Evolutionary conservation across 2,888 invertebrate genomes (phyloP).

Genomic region (Sinohyriopsis cumingii): DNA sequence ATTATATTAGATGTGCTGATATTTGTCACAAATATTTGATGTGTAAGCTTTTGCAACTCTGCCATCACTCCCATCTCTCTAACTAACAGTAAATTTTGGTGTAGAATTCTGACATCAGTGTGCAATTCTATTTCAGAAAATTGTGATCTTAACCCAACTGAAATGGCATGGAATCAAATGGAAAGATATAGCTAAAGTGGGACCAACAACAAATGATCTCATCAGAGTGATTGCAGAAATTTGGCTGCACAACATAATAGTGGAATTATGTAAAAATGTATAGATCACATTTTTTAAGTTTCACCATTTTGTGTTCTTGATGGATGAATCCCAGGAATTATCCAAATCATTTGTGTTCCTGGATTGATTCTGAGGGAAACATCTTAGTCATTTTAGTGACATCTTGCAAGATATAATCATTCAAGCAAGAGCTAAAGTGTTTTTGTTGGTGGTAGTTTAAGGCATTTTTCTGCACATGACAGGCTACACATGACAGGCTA

Average conservation of each 20-base stretch:
- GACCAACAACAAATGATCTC: constrained; percentile 7
- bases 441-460: too few species aligned
- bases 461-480: too few species aligned
- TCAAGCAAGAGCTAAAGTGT: too few species aligned
- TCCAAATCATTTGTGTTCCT: constrained; percentile 7
- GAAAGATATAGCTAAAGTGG: constrained; percentile 4
- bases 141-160: constrained; percentile 16
- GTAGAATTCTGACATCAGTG: too few species aligned
- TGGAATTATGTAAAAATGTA: constrained; percentile 11
- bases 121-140: constrained; percentile 3
- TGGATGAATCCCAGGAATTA: constrained; percentile 8
- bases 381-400: constrained; percentile 5
- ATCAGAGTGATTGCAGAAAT: background rate
- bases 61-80: too few species aligned
- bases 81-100: too few species aligned
- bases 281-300: constrained; percentile 20
- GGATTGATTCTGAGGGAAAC: constrained; percentile 12
- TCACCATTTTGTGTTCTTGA: constrained; percentile 11
- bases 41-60: too few species aligned
- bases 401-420: too few species aligned
- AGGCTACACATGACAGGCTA: too few species aligned
- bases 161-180: constrained; percentile 18
- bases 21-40: too few species aligned
- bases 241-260: constrained; percentile 7
- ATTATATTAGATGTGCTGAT: too few species aligned